These are phyloP conservation scores for Columbina picui DNA, from an alignment of 2,113 vertebrate species.

Conservation along the genomic window DNA sequence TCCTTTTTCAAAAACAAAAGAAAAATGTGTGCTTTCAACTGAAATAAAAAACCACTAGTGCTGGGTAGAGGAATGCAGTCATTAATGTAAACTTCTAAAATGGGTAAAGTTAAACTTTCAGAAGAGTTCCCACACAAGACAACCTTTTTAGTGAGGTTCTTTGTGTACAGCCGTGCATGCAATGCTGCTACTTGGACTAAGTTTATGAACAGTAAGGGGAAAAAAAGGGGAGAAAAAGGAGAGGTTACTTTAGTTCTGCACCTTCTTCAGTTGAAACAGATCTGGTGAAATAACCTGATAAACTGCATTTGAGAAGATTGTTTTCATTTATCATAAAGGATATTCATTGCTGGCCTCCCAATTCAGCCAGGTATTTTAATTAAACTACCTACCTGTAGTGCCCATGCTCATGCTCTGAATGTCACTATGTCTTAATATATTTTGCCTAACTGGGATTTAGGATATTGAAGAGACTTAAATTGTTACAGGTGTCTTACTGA, in stretches of 20 bases:
- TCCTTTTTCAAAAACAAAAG: background rate
- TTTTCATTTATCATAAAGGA: constrained; percentile 22
- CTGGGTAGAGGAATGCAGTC: background rate
- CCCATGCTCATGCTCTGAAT: background rate
- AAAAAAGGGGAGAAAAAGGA: background rate
- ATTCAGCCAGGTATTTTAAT: constrained; percentile 11
- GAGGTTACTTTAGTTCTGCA: background rate
- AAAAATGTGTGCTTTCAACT: background rate
- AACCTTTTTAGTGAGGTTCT: background rate
- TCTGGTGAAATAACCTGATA: background rate
- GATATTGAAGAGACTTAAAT: background rate
- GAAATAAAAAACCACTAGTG: background rate
- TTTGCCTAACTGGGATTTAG: constrained; percentile 2
- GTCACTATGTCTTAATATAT: background rate
- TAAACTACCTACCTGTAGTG: background rate
- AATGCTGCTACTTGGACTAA: background rate
- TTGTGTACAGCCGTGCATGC: background rate
- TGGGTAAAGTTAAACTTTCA: background rate
- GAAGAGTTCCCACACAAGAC: background rate
- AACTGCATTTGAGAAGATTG: background rate
- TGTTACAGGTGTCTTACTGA: constrained; percentile 3
- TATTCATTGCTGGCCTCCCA: background rate
- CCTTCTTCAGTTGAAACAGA: background rate
- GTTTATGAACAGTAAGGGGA: background rate
- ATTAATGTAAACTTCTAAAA: background rate